Conservation (phyloP, 2,888 invertebrate species). For the Hydrotaea diabolus region DNA sequence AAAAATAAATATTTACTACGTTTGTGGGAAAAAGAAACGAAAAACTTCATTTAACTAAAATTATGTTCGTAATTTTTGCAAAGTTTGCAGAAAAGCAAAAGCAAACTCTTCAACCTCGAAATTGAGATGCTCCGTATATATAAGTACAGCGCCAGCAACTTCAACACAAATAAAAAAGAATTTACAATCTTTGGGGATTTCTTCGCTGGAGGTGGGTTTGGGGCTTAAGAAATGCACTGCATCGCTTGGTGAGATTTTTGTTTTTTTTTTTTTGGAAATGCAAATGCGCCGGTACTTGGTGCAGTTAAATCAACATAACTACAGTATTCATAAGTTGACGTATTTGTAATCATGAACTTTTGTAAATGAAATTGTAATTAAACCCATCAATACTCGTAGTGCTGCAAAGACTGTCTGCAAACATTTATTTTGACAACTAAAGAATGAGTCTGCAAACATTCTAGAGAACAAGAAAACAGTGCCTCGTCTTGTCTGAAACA, state of each 20-base stretch:
- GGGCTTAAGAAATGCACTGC: neutral
- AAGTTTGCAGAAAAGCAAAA: slow-evolving; percentile 38
- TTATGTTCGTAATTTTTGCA: slow-evolving; percentile 49
- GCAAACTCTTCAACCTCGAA: neutral
- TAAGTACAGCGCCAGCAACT: neutral
- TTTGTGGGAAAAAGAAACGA: slow-evolving; percentile 19
- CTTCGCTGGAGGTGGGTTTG: neutral
- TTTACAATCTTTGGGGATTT: slow-evolving; percentile 19
- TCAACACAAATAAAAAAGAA: slow-evolving; percentile 6
- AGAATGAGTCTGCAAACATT: no score
- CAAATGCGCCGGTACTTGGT: neutral
- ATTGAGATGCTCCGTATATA: neutral
- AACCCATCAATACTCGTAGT: no score
- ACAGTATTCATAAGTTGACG: no score
- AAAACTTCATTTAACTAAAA: slow-evolving; percentile 41
- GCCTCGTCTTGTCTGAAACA: no score
- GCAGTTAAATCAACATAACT: no score
- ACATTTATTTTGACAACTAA: no score
- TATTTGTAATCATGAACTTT: no score
- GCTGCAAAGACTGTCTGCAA: no score
- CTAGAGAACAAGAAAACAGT: no score
- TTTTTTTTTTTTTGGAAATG: no score
- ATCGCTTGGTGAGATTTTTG: neutral
- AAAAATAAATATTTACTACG: slow-evolving; percentile 47
- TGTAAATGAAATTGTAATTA: no score